Conservation (phyloP, 2,797 vertebrate genomes). For the Gambusia yucatana region DNA sequence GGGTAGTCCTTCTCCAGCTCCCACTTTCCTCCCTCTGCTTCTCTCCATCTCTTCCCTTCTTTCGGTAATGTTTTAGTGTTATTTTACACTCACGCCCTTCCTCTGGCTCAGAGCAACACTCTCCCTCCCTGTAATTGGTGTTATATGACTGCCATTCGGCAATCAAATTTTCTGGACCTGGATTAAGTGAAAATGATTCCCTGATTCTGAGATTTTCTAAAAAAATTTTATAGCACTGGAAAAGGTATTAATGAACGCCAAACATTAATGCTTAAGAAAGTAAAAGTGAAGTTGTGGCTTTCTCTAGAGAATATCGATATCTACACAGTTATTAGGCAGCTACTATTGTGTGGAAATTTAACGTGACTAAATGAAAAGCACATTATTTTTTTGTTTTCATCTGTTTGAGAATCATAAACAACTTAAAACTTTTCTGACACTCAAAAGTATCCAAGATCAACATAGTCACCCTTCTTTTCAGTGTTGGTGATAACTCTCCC, state of each 20-base stretch:
- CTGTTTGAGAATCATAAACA: neutral
- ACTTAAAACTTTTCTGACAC: neutral
- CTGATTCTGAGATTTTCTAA: slow-evolving; percentile 20
- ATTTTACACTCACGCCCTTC: slow-evolving; percentile 79
- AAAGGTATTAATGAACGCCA: neutral
- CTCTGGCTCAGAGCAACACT: slow-evolving; percentile 62
- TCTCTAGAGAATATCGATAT: neutral
- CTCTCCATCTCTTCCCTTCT: slow-evolving; percentile 64
- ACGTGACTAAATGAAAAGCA: neutral
- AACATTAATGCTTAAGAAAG: neutral
- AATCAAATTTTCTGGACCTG: slow-evolving; percentile 43
- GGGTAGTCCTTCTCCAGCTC: slow-evolving; percentile 52
- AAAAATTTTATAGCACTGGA: slow-evolving; percentile 17
- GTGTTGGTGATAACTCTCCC: neutral
- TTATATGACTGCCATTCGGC: slow-evolving; percentile 55
- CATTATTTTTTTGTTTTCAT: neutral
- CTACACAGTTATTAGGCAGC: neutral
- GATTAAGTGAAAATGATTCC: slow-evolving; percentile 32
- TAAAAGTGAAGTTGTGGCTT: neutral
- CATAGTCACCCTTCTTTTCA: neutral
- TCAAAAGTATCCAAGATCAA: neutral
- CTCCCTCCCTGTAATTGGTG: slow-evolving; percentile 35
- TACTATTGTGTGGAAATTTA: neutral
- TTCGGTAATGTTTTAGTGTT: slow-evolving; percentile 72
- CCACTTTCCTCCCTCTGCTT: slow-evolving; percentile 58